Evolutionary conservation across 1,140 invertebrate species (phyloP), one percentile per base, ranked within the genome.

Genomic region (Sarcophaga peregrina): DNA sequence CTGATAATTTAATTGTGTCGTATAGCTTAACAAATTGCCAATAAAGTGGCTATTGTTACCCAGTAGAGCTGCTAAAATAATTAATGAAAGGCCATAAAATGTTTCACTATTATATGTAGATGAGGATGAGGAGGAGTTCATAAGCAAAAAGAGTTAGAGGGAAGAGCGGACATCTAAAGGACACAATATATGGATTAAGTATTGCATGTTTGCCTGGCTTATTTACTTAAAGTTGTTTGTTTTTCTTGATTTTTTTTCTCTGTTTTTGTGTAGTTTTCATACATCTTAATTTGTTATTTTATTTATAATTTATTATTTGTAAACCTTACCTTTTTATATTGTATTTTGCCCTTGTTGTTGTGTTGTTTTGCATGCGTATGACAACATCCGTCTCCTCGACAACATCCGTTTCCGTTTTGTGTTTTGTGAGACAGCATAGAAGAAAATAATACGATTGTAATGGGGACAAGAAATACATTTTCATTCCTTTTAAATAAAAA

Each of bases 361-460:
- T n/a, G 6, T 68, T 68, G 17, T 68, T 68, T 20, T 68, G 48
- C 47, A 78, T 78, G 75, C 50, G 75, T 78, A 78, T 78, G 75
- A 78, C 75, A 78, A 78, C 75, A 78, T 78, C 75, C 75, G 75
- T 78, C 75, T 78, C 75, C 75, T 78, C 75, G 75, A 78, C 75
- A 78, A 78, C 75, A 50, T 78, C 75, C 75, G 75, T 78, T 78
- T 78, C 75, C 75, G 75, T 78, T 78, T 78, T 52, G 37, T 52
- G 62, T 68, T 68, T 68, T 58, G n/a, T 37, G n/a, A 58, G n/a
- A 6, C 10, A 58, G 17, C 62, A 68, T 37, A 68, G 62, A 68
- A 58, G 25, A 58, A 58, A 58, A 58, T 13, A 58, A 58, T 0
- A 58, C 3, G 15, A 58, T 2, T 2, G 25, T 58, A n/a, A 58